phyloP scores from a whole-genome alignment of 2,888 invertebrate species.

The Drosophila dives region DNA sequence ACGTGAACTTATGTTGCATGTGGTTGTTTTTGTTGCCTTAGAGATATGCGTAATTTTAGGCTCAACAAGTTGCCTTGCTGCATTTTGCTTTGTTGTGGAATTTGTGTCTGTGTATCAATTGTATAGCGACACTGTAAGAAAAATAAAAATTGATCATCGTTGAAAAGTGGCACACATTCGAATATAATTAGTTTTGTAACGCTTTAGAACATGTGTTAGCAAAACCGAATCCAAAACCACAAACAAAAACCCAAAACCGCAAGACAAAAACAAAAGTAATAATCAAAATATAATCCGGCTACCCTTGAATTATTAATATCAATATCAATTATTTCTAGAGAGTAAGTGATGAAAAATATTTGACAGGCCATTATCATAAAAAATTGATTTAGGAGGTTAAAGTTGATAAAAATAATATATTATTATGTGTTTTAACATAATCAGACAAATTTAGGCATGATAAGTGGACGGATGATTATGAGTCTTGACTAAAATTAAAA shows the following conservation, averaged over 20 bases:
- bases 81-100: constrained; percentile 31
- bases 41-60: constrained; percentile 37
- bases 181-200: constrained; percentile 12
- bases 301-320: background rate
- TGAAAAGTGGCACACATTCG: constrained; percentile 24
- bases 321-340: background rate
- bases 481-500: too few relatives aligned
- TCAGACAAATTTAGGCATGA: background rate
- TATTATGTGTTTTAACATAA: background rate
- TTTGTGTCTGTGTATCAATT: constrained; percentile 63
- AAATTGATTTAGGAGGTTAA: background rate
- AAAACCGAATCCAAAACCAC: constrained; percentile 37
- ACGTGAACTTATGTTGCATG: constrained; percentile 20
- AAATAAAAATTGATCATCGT: constrained; percentile 51
- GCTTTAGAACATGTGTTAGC: constrained; percentile 8
- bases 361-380: background rate
- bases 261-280: constrained; percentile 13
- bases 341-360: background rate
- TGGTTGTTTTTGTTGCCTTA: constrained; percentile 46
- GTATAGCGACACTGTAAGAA: constrained; percentile 77
- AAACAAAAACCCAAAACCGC: constrained; percentile 20
- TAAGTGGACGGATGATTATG: background rate
- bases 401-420: background rate
- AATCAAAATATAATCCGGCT: background rate
- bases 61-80: constrained; percentile 64